Evolutionary conservation across 2,888 invertebrate species (phyloP).

Genomic region (Stenolophus ochropezus): DNA sequence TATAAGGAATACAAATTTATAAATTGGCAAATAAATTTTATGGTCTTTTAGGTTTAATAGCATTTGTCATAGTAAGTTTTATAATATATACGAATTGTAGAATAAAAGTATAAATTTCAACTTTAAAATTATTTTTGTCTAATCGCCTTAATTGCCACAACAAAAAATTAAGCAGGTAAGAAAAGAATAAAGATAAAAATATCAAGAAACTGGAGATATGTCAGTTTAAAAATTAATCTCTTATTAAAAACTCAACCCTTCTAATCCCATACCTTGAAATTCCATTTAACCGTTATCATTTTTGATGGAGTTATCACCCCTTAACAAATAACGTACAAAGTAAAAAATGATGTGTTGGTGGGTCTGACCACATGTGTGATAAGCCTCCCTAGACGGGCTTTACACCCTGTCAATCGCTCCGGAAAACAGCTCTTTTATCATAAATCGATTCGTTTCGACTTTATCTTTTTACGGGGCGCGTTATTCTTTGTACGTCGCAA

Average conservation of each 20-base stretch:
- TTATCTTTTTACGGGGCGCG: slow-evolving; percentile 46
- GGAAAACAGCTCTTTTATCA: slow-evolving; percentile 58
- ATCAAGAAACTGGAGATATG: neutral
- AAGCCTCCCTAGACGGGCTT: neutral
- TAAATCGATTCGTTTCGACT: slow-evolving; percentile 55
- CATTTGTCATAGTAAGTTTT: too few relatives aligned
- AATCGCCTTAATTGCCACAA: too few relatives aligned
- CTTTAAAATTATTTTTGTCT: too few relatives aligned
- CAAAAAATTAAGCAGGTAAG: neutral
- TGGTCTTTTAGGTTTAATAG: too few relatives aligned
- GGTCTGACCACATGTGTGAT: slow-evolving; percentile 26
- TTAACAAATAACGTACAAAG: slow-evolving; percentile 7
- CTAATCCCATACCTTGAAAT: neutral
- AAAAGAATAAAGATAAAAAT: neutral
- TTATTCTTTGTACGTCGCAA: slow-evolving; percentile 40
- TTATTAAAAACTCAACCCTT: neutral
- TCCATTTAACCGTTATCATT: neutral
- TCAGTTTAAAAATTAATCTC: neutral
- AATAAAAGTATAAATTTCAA: too few relatives aligned
- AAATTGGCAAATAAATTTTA: too few relatives aligned
- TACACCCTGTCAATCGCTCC: slow-evolving; percentile 45
- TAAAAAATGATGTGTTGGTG: slow-evolving; percentile 8
- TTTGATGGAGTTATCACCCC: neutral
- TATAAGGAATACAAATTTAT: too few relatives aligned
- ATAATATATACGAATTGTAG: too few relatives aligned